These are phyloP conservation scores for Oplegnathus fasciatus DNA, from an alignment of 2,113 vertebrate species.

Conservation along the genomic window DNA sequence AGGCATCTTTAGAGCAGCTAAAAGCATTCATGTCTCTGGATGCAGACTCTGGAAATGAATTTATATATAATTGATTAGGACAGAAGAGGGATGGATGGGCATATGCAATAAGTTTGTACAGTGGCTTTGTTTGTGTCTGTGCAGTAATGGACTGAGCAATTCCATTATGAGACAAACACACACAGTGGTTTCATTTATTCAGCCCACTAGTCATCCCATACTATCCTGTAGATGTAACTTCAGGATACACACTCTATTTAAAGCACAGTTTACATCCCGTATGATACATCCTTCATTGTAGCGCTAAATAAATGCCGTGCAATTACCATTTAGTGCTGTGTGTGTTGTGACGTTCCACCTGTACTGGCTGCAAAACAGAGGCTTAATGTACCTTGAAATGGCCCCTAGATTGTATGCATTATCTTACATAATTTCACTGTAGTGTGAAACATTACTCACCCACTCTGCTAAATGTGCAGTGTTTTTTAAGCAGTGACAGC, in stretches of 20 bases:
- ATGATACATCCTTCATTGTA: neutral
- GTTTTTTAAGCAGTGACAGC: neutral
- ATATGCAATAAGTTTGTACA: constrained; percentile 56
- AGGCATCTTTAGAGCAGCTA: constrained; percentile 68
- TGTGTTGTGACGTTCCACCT: neutral
- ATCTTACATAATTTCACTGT: neutral
- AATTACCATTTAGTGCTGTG: neutral
- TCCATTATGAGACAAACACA: constrained; percentile 58
- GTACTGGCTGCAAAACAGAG: neutral
- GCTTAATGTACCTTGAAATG: neutral
- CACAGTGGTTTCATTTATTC: constrained; percentile 49
- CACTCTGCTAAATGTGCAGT: neutral
- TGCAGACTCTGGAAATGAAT: constrained; percentile 64
- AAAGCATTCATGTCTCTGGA: constrained; percentile 76
- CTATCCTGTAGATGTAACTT: neutral
- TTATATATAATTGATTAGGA: constrained; percentile 76
- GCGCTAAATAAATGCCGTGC: too few relatives aligned
- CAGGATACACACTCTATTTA: neutral
- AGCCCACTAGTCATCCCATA: constrained; percentile 16
- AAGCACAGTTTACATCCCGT: neutral
- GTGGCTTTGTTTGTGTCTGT: constrained; percentile 34
- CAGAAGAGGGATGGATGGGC: constrained; percentile 72
- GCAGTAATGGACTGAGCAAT: constrained; percentile 61
- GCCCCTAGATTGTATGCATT: neutral
- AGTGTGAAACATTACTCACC: neutral